phyloP scores from a whole-genome alignment of 2,113 vertebrate genomes.

The Peromyscus leucopus region DNA sequence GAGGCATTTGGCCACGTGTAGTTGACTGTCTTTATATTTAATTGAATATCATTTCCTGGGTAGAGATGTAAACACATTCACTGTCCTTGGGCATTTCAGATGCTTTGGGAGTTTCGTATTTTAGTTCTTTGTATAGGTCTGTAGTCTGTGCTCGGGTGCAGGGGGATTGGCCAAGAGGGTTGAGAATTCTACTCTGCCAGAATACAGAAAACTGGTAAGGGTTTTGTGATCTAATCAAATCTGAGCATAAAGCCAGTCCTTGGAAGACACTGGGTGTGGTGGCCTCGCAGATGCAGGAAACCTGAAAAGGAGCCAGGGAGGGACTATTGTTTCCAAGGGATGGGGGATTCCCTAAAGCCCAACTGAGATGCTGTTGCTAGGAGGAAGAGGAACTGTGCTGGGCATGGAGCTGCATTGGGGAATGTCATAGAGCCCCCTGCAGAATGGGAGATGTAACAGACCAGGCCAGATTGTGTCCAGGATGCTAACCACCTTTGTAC shows the following conservation, averaged over 20 bases:
- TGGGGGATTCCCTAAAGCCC: background rate
- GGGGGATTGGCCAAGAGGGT: background rate
- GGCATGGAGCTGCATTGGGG: background rate
- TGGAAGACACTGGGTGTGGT: background rate
- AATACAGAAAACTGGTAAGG: too few species aligned
- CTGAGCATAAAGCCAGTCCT: background rate
- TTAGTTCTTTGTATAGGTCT: background rate
- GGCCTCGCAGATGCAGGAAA: background rate
- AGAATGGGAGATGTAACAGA: background rate
- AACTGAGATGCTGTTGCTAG: background rate
- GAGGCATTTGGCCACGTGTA: background rate
- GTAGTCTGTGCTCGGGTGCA: background rate
- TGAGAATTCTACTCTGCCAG: background rate
- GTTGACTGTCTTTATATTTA: background rate
- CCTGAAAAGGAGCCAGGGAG: background rate
- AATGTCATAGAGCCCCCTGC: background rate
- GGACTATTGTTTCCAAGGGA: background rate
- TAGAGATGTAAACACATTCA: background rate
- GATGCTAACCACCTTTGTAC: background rate
- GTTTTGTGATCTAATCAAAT: background rate
- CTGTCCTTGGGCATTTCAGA: background rate
- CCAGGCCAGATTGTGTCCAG: background rate
- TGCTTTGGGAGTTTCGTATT: background rate
- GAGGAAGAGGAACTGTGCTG: background rate
- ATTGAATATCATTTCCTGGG: slow-evolving; percentile 9